Evolutionary conservation across 1,140 invertebrate genomes (phyloP), one percentile per base, ranked within the genome.

Genomic region (Sminthurinus signatus): DNA sequence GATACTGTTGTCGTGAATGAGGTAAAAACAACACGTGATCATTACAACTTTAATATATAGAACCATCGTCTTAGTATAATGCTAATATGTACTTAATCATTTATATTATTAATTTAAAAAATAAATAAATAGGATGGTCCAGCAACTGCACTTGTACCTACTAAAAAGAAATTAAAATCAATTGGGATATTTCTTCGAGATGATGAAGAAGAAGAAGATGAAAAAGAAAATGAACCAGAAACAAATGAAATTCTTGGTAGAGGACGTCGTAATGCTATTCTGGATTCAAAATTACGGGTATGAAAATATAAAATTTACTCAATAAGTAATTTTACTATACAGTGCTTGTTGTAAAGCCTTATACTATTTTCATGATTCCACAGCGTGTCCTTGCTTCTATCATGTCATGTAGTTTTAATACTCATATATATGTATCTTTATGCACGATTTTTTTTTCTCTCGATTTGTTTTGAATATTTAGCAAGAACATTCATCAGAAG

Each of bases 1-100:
- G 96, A 99, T 78, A 99, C 96, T 21, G 93, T 98, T 29, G 75
- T 96, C 62, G 91, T 98, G 0, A 93, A 91, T 76, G 91, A 94
- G 73, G 88, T 84, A 76, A 73, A 65, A 55, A 29, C 27, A 36
- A 5, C 15, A 36, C n/a, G n/a, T n/a, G n/a, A n/a, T n/a, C n/a
- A n/a, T n/a, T n/a, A n/a, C n/a, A n/a, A n/a, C n/a, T n/a, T n/a
- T n/a, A n/a, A n/a, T n/a, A n/a, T n/a, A n/a, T n/a, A n/a, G n/a
- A n/a, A n/a, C n/a, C n/a, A n/a, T n/a, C n/a, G n/a, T n/a, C n/a
- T n/a, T n/a, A n/a, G n/a, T n/a, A n/a, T n/a, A n/a, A n/a, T n/a
- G n/a, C n/a, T n/a, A n/a, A n/a, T n/a, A n/a, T n/a, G n/a, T n/a
- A n/a, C n/a, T n/a, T n/a, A n/a, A n/a, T n/a, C n/a, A n/a, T n/a